phyloP scores from a whole-genome alignment of 2,113 vertebrate species.

The Mustela lutreola region DNA sequence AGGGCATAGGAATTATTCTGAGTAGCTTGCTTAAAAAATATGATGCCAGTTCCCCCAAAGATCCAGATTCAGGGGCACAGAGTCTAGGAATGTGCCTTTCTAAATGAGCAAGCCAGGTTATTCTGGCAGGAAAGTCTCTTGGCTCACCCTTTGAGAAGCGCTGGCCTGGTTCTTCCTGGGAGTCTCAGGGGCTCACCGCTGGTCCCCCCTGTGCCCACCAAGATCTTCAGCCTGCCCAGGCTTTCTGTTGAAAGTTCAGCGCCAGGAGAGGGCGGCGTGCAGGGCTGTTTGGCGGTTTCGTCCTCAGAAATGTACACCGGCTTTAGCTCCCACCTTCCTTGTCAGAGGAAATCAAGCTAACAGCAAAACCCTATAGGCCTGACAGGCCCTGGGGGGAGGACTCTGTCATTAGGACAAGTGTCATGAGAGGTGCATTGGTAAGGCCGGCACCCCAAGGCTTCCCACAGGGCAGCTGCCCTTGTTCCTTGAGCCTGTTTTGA shows the following conservation, averaged over 20 bases:
- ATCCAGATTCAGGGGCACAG: neutral
- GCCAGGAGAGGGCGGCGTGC: neutral
- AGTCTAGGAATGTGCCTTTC: neutral
- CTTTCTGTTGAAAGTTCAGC: neutral
- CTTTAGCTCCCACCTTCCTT: neutral
- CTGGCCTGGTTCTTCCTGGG: neutral
- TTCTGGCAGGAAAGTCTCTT: neutral
- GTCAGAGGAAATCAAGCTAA: neutral
- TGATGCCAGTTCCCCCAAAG: neutral
- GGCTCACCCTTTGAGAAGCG: neutral
- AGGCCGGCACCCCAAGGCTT: neutral
- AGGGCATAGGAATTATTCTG: neutral
- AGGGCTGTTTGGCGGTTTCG: neutral
- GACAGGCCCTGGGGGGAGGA: neutral
- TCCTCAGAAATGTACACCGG: neutral
- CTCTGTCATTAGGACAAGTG: neutral
- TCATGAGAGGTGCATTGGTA: too few species aligned
- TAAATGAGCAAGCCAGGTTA: neutral
- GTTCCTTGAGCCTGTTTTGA: neutral
- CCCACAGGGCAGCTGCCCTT: fast-evolving
- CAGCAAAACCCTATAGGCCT: neutral
- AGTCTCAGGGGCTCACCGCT: neutral
- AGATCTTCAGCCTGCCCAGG: neutral
- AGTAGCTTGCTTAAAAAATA: slow-evolving; percentile 11
- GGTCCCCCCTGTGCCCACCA: neutral